Percentiles rank a stretch among this genome's conserved stretches.
Evolutionary conservation across 2,888 invertebrate genomes (phyloP).

Genomic region (Acanthosepion pharaonis): DNA sequence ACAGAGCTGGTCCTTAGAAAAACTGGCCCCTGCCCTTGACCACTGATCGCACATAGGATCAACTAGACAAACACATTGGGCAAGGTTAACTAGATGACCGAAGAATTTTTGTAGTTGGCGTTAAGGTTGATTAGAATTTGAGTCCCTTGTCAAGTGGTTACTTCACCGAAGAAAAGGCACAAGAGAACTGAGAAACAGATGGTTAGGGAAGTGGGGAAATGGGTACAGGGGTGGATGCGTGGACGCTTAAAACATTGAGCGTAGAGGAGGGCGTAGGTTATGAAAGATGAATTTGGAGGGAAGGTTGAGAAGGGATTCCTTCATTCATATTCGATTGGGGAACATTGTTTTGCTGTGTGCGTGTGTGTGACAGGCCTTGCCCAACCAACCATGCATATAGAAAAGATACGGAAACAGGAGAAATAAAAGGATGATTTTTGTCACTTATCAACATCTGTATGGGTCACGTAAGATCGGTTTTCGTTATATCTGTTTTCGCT

Average conservation of each 20-base stretch:
- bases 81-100: constrained; percentile 10
- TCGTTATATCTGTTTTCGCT: not conserved
- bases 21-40: not conserved
- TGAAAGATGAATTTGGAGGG: not conserved
- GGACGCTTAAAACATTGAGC: not conserved
- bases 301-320: not conserved
- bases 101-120: not conserved
- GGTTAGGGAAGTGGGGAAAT: not conserved
- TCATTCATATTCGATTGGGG: not conserved
- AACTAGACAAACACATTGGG: not conserved
- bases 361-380: constrained; percentile 8
- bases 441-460: constrained; percentile 1
- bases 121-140: not conserved
- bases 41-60: not conserved
- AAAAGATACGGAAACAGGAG: not conserved
- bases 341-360: not conserved
- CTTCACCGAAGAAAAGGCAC: not conserved
- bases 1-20: not conserved
- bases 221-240: not conserved
- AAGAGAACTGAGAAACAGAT: not conserved
- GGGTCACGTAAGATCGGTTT: not conserved
- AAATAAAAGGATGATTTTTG: not conserved
- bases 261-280: not conserved
- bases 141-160: not conserved
- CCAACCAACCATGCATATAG: not conserved